A percentile compares a stretch with the other conserved stretches of the same genome.
These are phyloP conservation scores for Diloba caeruleocephala DNA, from an alignment of 2,888 invertebrate species.

Conservation along the genomic window DNA sequence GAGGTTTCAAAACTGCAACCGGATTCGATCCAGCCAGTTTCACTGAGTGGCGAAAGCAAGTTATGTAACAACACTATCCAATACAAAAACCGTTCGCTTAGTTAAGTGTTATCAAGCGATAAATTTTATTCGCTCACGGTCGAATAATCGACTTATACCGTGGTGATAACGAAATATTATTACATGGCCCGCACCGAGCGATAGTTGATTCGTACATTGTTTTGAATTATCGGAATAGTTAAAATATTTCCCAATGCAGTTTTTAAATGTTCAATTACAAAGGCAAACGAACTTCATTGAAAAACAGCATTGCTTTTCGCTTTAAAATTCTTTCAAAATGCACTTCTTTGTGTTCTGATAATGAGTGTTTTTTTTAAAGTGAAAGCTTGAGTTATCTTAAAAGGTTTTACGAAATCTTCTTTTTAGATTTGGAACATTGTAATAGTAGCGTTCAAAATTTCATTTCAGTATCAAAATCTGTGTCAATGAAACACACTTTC, in stretches of 20 bases:
- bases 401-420: slow-evolving; percentile 18
- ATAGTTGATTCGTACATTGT: slow-evolving; percentile 55
- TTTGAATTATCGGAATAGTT: slow-evolving; percentile 53
- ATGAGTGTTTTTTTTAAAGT: no score
- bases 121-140: slow-evolving; percentile 77
- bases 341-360: slow-evolving; percentile 2
- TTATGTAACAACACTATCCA: slow-evolving; percentile 65
- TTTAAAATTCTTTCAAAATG: background rate
- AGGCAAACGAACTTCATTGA: slow-evolving; percentile 24
- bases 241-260: slow-evolving; percentile 32
- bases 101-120: slow-evolving; percentile 73
- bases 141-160: slow-evolving; percentile 73
- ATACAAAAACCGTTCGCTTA: slow-evolving; percentile 63
- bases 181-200: slow-evolving; percentile 51
- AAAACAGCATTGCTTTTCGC: background rate
- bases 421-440: slow-evolving; percentile 28
- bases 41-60: slow-evolving; percentile 61
- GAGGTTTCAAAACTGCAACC: slow-evolving; percentile 64
- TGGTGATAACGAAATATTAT: slow-evolving; percentile 68
- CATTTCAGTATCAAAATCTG: slow-evolving; percentile 35
- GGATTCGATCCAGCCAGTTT: slow-evolving; percentile 62
- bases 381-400: background rate
- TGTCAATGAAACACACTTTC: slow-evolving; percentile 56
- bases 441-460: slow-evolving; percentile 39
- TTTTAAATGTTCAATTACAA: slow-evolving; percentile 12